Evolutionary conservation across 2,113 vertebrate species (phyloP).

Genomic region (Uria lomvia): DNA sequence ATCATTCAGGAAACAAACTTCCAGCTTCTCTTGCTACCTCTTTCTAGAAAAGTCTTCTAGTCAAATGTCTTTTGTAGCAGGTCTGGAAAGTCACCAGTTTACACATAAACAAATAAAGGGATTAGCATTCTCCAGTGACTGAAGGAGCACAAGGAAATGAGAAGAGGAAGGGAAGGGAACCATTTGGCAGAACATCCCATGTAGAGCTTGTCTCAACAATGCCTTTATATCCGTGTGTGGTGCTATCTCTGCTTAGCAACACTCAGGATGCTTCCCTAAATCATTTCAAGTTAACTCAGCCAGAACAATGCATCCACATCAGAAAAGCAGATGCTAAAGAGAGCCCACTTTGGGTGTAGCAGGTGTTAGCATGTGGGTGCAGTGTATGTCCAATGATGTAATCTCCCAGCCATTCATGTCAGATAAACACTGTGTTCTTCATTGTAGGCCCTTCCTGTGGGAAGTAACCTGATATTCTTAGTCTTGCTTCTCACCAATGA

Average conservation of each 20-base stretch:
- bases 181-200: slow-evolving; percentile 42
- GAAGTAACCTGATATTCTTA: background rate
- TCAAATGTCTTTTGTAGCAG: background rate
- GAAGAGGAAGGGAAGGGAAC: slow-evolving; percentile 59
- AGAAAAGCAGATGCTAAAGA: slow-evolving; percentile 29
- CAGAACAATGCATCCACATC: slow-evolving; percentile 32
- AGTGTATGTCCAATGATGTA: background rate
- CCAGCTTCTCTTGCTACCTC: background rate
- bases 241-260: slow-evolving; percentile 46
- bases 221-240: background rate
- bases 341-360: background rate
- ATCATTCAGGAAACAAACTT: background rate
- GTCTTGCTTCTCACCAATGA: background rate
- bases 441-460: slow-evolving; percentile 12
- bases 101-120: background rate
- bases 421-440: slow-evolving; percentile 24
- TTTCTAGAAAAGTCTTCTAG: background rate
- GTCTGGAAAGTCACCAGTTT: background rate
- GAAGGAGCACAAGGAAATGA: slow-evolving; percentile 58
- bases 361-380: background rate
- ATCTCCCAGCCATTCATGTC: background rate
- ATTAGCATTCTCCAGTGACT: background rate
- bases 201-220: slow-evolving; percentile 18
- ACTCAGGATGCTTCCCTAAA: background rate
- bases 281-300: background rate